These are phyloP conservation scores for Cryptophagus acutangulus DNA, from an alignment of 2,888 invertebrate species.

Conservation along the genomic window DNA sequence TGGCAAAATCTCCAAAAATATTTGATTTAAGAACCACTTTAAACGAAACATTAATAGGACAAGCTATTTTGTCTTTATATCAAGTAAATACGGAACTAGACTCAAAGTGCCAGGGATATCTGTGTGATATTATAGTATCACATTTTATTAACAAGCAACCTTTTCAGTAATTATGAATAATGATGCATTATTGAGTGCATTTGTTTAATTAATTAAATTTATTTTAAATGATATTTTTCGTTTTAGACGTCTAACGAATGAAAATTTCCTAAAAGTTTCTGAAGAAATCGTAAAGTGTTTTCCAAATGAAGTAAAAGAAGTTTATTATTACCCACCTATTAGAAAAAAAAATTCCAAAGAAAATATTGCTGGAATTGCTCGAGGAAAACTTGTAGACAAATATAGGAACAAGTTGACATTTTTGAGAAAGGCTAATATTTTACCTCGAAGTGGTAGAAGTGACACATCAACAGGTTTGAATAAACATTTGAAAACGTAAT, in stretches of 20 bases:
- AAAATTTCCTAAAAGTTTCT: conserved; percentile 4
- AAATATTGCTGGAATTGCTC: conserved; percentile 9
- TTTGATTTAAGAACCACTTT: too few relatives aligned
- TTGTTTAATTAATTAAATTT: not conserved
- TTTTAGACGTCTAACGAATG: conserved; percentile 5
- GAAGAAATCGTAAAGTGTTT: conserved; percentile 1
- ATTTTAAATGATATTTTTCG: not conserved
- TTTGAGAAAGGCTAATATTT: conserved; percentile 7
- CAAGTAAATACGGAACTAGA: not conserved
- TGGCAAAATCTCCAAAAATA: too few relatives aligned
- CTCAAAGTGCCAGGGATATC: conserved; percentile 3
- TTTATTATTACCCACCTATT: conserved; percentile 8
- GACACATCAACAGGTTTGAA: not conserved
- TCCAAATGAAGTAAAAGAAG: not conserved
- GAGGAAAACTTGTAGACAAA: conserved; percentile 14
- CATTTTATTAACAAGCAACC: conserved; percentile 5
- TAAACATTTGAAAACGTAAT: not conserved
- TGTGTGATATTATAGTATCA: conserved; percentile 5
- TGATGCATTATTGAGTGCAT: not conserved
- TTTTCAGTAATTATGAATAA: conserved; percentile 1
- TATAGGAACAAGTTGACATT: conserved; percentile 11
- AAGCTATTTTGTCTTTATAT: not conserved
- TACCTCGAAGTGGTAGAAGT: conserved; percentile 11
- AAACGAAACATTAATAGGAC: too few relatives aligned
- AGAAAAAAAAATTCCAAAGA: conserved; percentile 9